Conservation (phyloP, 2,888 invertebrate species). For the Stenodema calcarata region DNA sequence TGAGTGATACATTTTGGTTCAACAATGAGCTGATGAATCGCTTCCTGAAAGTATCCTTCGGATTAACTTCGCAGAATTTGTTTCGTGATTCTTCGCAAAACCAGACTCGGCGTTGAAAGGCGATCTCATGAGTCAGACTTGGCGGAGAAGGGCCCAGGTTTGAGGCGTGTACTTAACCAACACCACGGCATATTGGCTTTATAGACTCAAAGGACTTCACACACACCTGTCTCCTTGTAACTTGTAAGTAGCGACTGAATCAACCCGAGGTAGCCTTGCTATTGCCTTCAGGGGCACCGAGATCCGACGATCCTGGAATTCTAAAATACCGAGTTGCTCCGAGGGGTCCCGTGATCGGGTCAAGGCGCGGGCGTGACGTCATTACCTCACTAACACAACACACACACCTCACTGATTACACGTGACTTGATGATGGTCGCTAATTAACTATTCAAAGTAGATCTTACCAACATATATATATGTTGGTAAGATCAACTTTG, state of each 20-base stretch:
- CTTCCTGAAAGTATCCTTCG: neutral
- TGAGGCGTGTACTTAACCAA: neutral
- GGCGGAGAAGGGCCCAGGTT: neutral
- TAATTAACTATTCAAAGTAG: too few relatives aligned
- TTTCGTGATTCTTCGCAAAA: neutral
- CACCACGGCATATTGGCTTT: neutral
- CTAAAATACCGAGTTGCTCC: neutral
- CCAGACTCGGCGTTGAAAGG: neutral
- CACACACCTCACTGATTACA: too few relatives aligned
- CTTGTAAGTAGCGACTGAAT: neutral
- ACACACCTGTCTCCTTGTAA: neutral
- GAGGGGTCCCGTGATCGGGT: neutral
- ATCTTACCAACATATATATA: too few relatives aligned
- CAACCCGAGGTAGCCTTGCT: neutral
- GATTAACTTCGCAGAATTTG: neutral
- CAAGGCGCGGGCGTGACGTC: constrained; percentile 13
- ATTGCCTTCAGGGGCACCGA: constrained; percentile 12
- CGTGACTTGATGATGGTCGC: too few relatives aligned
- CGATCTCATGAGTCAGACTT: neutral
- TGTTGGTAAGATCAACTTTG: too few relatives aligned
- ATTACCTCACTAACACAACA: neutral
- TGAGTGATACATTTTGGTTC: neutral
- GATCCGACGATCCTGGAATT: constrained; percentile 37
- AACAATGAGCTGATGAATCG: neutral
- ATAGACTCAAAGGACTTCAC: neutral